Conservation (phyloP, 2,797 vertebrate genomes). For the Nannoperca obscura region DNA sequence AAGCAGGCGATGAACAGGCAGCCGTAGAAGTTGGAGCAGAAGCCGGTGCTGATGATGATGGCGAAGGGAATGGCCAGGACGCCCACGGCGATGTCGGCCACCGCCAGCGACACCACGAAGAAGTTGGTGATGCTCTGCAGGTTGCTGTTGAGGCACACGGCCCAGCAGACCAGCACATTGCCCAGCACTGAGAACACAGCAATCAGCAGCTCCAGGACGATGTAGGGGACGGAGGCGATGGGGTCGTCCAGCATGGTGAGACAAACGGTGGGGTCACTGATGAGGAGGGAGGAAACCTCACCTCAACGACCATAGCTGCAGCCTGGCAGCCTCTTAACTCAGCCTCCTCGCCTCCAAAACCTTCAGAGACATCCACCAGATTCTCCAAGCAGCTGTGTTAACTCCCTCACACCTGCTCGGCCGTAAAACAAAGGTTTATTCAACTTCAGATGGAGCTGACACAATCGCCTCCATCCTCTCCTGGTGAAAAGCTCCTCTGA, state of each 20-base stretch:
- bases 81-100: constrained; percentile 95
- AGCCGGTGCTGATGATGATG: constrained; percentile 94
- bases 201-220: constrained; percentile 93
- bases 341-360: constrained; percentile 39
- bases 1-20: constrained; percentile 98
- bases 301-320: constrained; percentile 92
- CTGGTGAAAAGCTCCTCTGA: constrained; percentile 32
- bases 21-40: constrained; percentile 94
- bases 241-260: constrained; percentile 86
- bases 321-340: constrained; percentile 63
- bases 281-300: constrained; percentile 70
- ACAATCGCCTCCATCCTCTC: constrained; percentile 26
- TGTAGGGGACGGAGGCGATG: constrained; percentile 83
- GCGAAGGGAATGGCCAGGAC: constrained; percentile 95
- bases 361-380: constrained; percentile 29
- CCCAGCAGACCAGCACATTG: constrained; percentile 97
- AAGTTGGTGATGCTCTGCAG: constrained; percentile 97
- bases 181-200: constrained; percentile 93
- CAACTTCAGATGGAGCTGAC: constrained; percentile 19
- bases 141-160: constrained; percentile 94
- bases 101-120: constrained; percentile 95
- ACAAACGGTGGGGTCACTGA: constrained; percentile 56
- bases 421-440: constrained; percentile 9
- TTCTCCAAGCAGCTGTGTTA: constrained; percentile 3
- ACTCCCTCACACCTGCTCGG: constrained; percentile 31